These are phyloP conservation scores for Eutolmus rufibarbis DNA, from an alignment of 2,888 invertebrate species.

Conservation along the genomic window DNA sequence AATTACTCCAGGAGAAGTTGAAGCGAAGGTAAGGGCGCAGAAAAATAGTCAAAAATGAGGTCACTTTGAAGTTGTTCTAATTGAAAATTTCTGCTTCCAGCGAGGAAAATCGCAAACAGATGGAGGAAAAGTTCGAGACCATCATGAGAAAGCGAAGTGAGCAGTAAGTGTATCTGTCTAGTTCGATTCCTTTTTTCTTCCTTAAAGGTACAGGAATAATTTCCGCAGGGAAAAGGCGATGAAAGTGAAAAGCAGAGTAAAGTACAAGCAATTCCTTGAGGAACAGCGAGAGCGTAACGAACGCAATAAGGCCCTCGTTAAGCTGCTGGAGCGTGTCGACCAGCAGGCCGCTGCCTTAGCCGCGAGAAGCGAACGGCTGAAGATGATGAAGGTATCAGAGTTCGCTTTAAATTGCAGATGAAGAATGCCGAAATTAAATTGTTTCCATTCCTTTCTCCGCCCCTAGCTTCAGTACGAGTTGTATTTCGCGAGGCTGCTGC, in stretches of 20 bases:
- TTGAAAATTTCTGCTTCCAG: constrained; percentile 53
- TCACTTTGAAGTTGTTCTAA: constrained; percentile 43
- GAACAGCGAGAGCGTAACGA: constrained; percentile 68
- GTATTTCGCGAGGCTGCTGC: constrained; percentile 61
- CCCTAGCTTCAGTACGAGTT: constrained; percentile 60
- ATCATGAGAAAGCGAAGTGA: constrained; percentile 64
- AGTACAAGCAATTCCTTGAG: constrained; percentile 64
- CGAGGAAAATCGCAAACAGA: constrained; percentile 65
- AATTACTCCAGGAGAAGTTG: constrained; percentile 60
- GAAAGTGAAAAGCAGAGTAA: constrained; percentile 56
- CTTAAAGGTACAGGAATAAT: constrained; percentile 36
- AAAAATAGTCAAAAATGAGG: background rate
- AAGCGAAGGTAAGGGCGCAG: constrained; percentile 55
- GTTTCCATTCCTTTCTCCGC: background rate
- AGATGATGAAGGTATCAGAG: constrained; percentile 64
- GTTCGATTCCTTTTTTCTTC: constrained; percentile 12
- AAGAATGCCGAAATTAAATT: background rate
- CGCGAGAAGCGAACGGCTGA: constrained; percentile 69
- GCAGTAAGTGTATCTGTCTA: constrained; percentile 60
- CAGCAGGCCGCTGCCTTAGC: constrained; percentile 66
- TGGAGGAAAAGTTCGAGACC: constrained; percentile 66
- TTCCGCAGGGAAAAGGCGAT: constrained; percentile 55
- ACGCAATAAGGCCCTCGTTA: constrained; percentile 68
- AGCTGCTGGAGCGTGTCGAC: constrained; percentile 68
- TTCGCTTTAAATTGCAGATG: background rate